These are phyloP conservation scores for Phalloptychus januarius DNA, from an alignment of 2,797 vertebrate species.

Conservation along the genomic window DNA sequence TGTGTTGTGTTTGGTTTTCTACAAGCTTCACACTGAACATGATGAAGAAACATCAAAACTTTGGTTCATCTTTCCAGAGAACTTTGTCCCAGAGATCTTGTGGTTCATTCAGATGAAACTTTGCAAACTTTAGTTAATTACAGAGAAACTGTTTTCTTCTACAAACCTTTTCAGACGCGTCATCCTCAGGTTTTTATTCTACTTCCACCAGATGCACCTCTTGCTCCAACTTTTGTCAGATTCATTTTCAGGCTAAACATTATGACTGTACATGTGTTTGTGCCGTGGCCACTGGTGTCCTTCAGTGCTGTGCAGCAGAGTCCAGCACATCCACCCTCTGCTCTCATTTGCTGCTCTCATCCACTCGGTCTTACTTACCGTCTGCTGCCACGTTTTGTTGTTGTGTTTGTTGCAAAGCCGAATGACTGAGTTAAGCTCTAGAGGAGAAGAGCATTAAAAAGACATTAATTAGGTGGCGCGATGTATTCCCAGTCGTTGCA, in stretches of 20 bases:
- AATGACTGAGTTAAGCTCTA: constrained; percentile 74
- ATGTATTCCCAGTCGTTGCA: constrained; percentile 72
- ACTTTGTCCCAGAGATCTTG: neutral
- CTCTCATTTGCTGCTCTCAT: constrained; percentile 53
- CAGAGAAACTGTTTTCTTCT: neutral
- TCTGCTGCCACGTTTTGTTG: constrained; percentile 67
- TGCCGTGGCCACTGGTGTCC: neutral
- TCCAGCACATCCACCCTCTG: constrained; percentile 41
- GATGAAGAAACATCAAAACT: neutral
- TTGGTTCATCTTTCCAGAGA: neutral
- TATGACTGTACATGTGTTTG: neutral
- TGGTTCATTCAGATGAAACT: neutral
- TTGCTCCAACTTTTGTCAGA: neutral
- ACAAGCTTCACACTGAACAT: neutral
- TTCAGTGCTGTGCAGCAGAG: constrained; percentile 21
- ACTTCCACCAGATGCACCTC: neutral
- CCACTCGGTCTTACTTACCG: constrained; percentile 72
- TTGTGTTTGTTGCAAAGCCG: constrained; percentile 73
- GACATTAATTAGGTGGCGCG: constrained; percentile 78
- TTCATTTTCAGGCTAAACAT: neutral
- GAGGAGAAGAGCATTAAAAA: constrained; percentile 82
- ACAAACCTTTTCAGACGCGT: neutral
- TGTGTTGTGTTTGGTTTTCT: neutral
- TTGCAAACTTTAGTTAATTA: neutral
- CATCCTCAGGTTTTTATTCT: neutral